Conservation (phyloP, 2,888 invertebrate species). For the Euclidia mi region DNA sequence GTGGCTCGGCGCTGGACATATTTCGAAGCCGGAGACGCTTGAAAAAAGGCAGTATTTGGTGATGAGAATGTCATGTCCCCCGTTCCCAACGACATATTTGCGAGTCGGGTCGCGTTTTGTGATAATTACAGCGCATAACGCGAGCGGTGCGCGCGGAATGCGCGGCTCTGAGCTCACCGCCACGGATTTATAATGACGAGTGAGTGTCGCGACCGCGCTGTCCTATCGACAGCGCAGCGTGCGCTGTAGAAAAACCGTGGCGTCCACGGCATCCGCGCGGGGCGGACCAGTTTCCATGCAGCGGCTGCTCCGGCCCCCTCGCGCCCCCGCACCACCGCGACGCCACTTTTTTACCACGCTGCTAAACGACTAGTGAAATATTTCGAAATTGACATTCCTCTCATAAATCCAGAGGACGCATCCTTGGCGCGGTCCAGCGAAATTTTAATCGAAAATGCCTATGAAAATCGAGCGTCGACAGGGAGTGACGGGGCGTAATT, state of each 20-base stretch:
- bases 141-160: constrained; percentile 83
- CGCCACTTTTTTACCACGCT: constrained; percentile 75
- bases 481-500: constrained; percentile 80
- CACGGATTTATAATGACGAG: constrained; percentile 86
- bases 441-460: constrained; percentile 83
- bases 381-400: constrained; percentile 88
- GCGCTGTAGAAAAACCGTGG: constrained; percentile 75
- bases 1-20: constrained; percentile 73
- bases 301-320: constrained; percentile 58
- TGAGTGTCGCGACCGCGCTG: constrained; percentile 80
- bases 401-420: constrained; percentile 87
- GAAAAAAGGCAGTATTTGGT: constrained; percentile 85
- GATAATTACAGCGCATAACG: constrained; percentile 89
- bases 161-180: constrained; percentile 87
- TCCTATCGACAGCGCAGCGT: constrained; percentile 75
- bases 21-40: constrained; percentile 71
- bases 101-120: constrained; percentile 87
- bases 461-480: constrained; percentile 73
- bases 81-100: constrained; percentile 89
- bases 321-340: constrained; percentile 57
- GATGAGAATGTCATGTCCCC: constrained; percentile 90
- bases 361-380: constrained; percentile 87
- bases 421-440: constrained; percentile 74
- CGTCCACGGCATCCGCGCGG: constrained; percentile 76
- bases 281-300: constrained; percentile 81